Evolutionary conservation across 2,888 invertebrate genomes (phyloP).

Genomic region (Azorinus chamasolen): DNA sequence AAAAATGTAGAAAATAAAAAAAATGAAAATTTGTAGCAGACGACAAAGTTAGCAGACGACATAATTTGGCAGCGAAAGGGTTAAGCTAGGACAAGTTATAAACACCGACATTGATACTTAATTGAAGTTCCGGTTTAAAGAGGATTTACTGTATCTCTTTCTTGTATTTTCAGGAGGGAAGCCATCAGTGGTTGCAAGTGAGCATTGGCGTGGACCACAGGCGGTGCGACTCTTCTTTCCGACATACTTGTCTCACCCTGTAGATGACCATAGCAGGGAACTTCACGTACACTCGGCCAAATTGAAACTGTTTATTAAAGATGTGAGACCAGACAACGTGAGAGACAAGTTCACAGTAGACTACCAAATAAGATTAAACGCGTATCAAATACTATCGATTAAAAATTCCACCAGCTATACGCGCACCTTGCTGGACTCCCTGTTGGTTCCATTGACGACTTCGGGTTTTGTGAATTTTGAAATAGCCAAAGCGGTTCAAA

Average conservation of each 20-base stretch:
- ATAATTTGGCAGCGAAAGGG: too few relatives aligned
- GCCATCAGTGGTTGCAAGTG: constrained; percentile 25
- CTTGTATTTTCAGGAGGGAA: constrained; percentile 53
- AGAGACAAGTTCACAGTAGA: constrained; percentile 58
- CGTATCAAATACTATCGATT: constrained; percentile 57
- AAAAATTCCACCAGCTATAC: constrained; percentile 48
- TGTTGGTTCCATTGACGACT: constrained; percentile 42
- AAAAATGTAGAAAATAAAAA: too few relatives aligned
- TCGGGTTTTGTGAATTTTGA: constrained; percentile 59
- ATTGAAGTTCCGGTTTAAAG: too few relatives aligned
- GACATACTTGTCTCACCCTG: constrained; percentile 43
- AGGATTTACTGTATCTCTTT: background rate
- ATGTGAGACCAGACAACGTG: constrained; percentile 51
- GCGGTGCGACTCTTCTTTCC: constrained; percentile 51
- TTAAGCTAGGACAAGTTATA: too few relatives aligned
- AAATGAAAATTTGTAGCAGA: too few relatives aligned
- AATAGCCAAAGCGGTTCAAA: constrained; percentile 54
- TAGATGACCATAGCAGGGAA: constrained; percentile 48
- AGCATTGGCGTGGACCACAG: constrained; percentile 41
- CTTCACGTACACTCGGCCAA: constrained; percentile 57
- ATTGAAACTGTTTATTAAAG: constrained; percentile 47
- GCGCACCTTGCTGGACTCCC: constrained; percentile 61
- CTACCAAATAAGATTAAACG: constrained; percentile 55
- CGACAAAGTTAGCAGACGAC: too few relatives aligned
- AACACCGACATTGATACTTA: too few relatives aligned